These are phyloP conservation scores for Leptodirus hochenwartii DNA, from an alignment of 2,888 invertebrate species.

Conservation along the genomic window DNA sequence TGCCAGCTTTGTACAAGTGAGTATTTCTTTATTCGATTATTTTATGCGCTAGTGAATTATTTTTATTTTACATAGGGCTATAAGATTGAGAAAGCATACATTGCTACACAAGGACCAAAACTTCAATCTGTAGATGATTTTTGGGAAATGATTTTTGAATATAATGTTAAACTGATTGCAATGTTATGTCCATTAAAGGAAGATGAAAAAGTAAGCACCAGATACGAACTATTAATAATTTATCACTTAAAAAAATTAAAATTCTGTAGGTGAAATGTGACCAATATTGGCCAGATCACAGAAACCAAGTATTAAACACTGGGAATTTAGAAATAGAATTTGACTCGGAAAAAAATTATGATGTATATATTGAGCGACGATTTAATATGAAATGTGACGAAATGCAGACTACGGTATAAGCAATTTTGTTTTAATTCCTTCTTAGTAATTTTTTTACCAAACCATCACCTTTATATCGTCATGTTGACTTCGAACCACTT, in stretches of 20 bases:
- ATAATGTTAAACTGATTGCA: constrained; percentile 28
- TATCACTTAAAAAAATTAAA: background rate
- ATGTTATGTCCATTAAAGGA: constrained; percentile 31
- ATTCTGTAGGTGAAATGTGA: constrained; percentile 15
- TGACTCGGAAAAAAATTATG: constrained; percentile 1
- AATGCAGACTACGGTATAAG: too few relatives aligned
- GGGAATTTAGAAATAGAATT: constrained; percentile 5
- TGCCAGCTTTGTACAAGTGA: constrained; percentile 32
- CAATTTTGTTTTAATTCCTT: too few relatives aligned
- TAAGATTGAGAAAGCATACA: constrained; percentile 16
- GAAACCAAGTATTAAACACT: background rate
- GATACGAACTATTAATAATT: background rate
- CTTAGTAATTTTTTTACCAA: too few relatives aligned
- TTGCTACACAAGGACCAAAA: constrained; percentile 26
- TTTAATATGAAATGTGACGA: too few relatives aligned
- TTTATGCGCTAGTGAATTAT: too few relatives aligned
- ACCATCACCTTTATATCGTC: too few relatives aligned
- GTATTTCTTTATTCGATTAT: too few relatives aligned
- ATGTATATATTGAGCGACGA: too few relatives aligned
- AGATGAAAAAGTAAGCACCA: constrained; percentile 18
- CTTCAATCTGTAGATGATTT: constrained; percentile 20
- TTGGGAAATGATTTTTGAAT: constrained; percentile 29
- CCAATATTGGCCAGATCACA: constrained; percentile 30
- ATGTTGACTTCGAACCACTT: too few relatives aligned
- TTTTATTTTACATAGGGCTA: constrained; percentile 5